Conservation (phyloP, 2,113 vertebrate species). For the Dipodomys spectabilis region DNA sequence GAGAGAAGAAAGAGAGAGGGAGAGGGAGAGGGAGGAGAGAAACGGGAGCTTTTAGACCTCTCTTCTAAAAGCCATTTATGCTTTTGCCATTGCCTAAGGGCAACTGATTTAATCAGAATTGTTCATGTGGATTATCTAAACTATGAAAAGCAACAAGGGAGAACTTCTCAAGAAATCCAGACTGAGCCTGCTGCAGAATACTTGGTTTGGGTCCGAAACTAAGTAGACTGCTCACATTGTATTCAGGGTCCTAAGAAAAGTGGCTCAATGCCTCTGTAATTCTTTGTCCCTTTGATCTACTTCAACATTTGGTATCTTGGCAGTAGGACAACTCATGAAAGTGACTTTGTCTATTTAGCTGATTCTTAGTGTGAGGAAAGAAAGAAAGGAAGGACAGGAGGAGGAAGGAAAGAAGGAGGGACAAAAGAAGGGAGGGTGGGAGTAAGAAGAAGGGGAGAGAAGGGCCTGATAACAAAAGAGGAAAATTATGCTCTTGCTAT, state of each 20-base stretch:
- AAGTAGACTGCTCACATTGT: conserved; percentile 63
- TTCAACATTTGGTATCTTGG: conserved; percentile 65
- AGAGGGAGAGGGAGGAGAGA: too few species aligned
- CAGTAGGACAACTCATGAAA: conserved; percentile 64
- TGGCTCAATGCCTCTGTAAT: conserved; percentile 53
- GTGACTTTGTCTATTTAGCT: conserved; percentile 62
- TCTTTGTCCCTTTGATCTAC: conserved; percentile 70
- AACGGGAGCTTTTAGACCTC: conserved; percentile 55
- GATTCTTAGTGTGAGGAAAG: conserved; percentile 34
- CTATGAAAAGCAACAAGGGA: conserved; percentile 74
- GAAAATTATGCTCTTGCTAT: conserved; percentile 42
- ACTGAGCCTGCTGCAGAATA: conserved; percentile 56
- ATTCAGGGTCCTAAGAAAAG: conserved; percentile 54
- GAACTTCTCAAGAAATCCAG: conserved; percentile 71
- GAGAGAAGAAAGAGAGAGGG: too few species aligned
- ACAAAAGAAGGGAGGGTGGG: not conserved
- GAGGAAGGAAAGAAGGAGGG: not conserved
- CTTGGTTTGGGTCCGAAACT: conserved; percentile 67
- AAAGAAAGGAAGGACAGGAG: not conserved
- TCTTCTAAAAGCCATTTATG: conserved; percentile 78
- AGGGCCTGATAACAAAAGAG: conserved; percentile 26
- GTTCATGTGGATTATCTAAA: conserved; percentile 74
- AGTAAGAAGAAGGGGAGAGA: not conserved
- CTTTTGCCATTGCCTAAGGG: conserved; percentile 55
- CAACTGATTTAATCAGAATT: conserved; percentile 74